Conservation (phyloP, 2,797 vertebrate genomes). For the Falco columbarius region DNA sequence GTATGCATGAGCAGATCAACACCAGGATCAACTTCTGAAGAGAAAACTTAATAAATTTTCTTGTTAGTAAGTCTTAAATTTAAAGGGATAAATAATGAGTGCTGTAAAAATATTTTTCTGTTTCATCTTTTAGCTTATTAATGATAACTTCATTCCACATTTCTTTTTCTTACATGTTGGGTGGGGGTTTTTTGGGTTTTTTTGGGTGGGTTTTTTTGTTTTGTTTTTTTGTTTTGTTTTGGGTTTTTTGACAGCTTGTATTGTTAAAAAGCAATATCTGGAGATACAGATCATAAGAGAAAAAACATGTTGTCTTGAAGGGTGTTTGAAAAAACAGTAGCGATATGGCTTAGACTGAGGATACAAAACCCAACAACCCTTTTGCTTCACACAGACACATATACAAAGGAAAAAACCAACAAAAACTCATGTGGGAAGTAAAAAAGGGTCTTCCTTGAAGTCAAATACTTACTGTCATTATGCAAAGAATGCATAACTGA, state of each 20-base stretch:
- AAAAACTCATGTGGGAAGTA: neutral
- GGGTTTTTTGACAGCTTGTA: neutral
- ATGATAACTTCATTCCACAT: neutral
- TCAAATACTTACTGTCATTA: neutral
- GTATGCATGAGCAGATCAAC: neutral
- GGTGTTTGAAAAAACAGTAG: neutral
- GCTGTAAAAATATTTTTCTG: neutral
- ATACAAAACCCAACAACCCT: neutral
- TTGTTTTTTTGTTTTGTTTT: too few relatives aligned
- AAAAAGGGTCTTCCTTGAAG: neutral
- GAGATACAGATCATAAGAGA: neutral
- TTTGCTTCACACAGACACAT: neutral
- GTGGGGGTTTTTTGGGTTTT: neutral
- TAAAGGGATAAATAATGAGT: neutral
- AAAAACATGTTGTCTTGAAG: neutral
- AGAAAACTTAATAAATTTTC: neutral
- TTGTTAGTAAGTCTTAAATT: neutral
- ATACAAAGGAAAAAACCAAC: neutral
- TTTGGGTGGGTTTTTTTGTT: too few relatives aligned
- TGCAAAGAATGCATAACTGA: neutral
- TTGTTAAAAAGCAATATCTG: neutral
- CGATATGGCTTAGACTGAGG: neutral
- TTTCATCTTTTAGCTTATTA: neutral
- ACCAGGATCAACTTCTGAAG: neutral
- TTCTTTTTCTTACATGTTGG: neutral